Conservation (phyloP, 2,113 vertebrate species). For the Megaceryle maxima region DNA sequence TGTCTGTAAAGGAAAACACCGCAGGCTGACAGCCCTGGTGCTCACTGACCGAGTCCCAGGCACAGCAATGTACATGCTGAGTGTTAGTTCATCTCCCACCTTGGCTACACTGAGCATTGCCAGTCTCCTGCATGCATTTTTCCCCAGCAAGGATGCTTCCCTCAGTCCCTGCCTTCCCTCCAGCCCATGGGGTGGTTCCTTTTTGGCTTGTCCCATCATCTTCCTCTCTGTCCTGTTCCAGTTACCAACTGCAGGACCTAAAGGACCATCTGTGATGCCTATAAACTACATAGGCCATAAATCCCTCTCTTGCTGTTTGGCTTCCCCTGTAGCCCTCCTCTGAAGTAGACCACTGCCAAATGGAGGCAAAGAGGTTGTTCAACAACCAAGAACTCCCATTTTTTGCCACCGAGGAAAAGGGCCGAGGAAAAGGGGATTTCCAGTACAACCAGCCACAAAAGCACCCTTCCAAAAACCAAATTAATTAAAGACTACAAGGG, state of each 20-base stretch:
- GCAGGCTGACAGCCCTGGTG: neutral
- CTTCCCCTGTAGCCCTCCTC: neutral
- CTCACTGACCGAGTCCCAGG: neutral
- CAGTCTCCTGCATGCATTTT: neutral
- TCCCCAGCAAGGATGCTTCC: neutral
- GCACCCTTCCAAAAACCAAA: neutral
- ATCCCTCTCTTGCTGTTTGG: neutral
- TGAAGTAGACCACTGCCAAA: neutral
- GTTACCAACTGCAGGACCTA: neutral
- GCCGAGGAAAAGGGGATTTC: neutral
- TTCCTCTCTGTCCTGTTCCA: neutral
- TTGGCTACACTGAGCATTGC: neutral
- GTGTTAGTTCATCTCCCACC: neutral
- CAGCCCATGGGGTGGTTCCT: rapidly evolving
- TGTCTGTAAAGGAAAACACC: neutral
- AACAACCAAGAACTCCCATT: neutral
- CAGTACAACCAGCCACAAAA: neutral
- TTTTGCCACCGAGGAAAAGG: neutral
- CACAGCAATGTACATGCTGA: neutral
- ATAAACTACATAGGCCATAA: neutral
- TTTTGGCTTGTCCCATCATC: neutral
- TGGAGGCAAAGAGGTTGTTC: neutral
- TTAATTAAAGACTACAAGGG: neutral
- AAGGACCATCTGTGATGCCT: neutral
- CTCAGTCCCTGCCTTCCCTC: neutral